Percentiles rank a stretch among this genome's conserved stretches.
These are phyloP conservation scores for Capra hircus DNA, from an alignment of 2,113 vertebrate genomes.

Conservation along the genomic window DNA sequence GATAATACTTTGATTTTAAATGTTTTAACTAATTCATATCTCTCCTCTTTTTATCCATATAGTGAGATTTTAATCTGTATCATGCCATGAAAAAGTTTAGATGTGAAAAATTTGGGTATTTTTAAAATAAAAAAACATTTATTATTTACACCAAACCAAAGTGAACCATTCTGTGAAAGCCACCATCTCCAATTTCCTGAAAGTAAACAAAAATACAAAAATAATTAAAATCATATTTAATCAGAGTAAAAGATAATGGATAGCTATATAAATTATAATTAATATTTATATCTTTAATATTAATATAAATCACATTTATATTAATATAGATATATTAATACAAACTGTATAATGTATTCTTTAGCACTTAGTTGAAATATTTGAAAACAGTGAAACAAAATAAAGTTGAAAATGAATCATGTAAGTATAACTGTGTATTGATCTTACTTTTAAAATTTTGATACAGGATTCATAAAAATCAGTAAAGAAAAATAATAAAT, in stretches of 20 bases:
- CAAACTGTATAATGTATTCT: neutral
- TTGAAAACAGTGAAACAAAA: conserved; percentile 21
- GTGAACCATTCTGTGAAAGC: conserved; percentile 86
- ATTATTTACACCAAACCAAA: conserved; percentile 87
- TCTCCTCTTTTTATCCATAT: neutral
- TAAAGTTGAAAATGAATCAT: neutral
- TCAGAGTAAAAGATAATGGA: neutral
- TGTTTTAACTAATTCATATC: neutral
- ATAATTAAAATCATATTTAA: conserved; percentile 46
- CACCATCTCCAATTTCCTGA: conserved; percentile 75
- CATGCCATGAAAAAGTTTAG: conserved; percentile 19
- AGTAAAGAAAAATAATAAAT: neutral
- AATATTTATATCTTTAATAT: neutral
- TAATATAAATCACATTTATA: neutral
- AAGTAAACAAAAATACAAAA: conserved; percentile 47
- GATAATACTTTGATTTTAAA: conserved; percentile 22
- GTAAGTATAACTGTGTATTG: neutral
- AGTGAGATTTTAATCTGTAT: neutral
- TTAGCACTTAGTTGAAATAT: neutral
- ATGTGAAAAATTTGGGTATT: neutral
- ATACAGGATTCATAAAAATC: neutral
- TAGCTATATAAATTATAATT: neutral
- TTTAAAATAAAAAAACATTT: neutral
- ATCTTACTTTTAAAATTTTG: neutral
- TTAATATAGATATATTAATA: neutral